Percentiles rank a stretch among this genome's conserved stretches.
These are phyloP conservation scores for Rhegmatorhina hoffmannsi DNA, from an alignment of 2,113 vertebrate genomes.

Conservation along the genomic window DNA sequence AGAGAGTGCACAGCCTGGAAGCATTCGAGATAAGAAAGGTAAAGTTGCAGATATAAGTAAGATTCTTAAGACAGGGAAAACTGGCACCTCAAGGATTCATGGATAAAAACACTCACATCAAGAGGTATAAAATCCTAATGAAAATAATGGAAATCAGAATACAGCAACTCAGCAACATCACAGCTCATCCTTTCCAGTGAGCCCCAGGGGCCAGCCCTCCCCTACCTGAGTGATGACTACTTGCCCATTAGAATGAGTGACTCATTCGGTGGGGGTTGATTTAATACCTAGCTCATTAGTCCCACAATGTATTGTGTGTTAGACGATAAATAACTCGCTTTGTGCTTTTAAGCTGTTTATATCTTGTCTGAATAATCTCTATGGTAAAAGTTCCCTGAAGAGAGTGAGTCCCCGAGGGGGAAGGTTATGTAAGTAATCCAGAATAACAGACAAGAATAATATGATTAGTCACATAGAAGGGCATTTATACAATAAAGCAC, in stretches of 20 bases:
- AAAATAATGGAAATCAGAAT: not conserved
- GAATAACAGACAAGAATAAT: constrained; percentile 45
- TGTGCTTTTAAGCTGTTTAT: constrained; percentile 49
- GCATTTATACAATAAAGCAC: constrained; percentile 10
- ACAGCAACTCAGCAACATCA: not conserved
- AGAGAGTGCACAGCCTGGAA: not conserved
- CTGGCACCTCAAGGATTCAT: not conserved
- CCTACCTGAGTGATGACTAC: constrained; percentile 15
- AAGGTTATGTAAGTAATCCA: constrained; percentile 52
- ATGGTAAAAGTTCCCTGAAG: constrained; percentile 1
- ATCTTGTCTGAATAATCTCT: constrained; percentile 39
- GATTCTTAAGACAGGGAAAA: not conserved
- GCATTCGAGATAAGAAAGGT: not conserved
- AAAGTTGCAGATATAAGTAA: not conserved
- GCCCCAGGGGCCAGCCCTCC: not conserved
- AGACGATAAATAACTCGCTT: constrained; percentile 15
- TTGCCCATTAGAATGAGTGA: constrained; percentile 7
- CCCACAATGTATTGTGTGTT: not conserved
- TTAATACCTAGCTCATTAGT: constrained; percentile 41
- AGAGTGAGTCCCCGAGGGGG: constrained; percentile 5
- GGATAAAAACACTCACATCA: not conserved
- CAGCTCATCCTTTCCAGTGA: not conserved
- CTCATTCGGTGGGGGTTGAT: constrained; percentile 18
- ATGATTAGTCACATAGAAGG: constrained; percentile 54
- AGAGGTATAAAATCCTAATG: not conserved